Base-by-base conservation (phyloP, 2,113 vertebrate genomes). In the Vidua chalybeata region DNA sequence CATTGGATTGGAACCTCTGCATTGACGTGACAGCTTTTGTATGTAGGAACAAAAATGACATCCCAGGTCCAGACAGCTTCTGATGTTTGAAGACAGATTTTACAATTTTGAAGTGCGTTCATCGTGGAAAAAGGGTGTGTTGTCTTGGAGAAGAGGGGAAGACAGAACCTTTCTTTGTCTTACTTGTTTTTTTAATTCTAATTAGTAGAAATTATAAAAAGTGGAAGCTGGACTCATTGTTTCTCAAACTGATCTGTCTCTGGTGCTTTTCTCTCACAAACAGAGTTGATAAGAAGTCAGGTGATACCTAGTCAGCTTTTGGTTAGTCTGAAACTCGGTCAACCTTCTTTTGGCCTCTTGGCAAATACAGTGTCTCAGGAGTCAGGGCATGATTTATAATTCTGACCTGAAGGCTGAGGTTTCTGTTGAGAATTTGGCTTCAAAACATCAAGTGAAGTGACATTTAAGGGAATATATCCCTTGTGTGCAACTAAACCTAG, bases 171-270 rank as follows among this genome's bases (percentile, higher is more conserved):
- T 46, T 52, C 66, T 55, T 64, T 79, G 41, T 31, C 59, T 72
- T 77, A 35, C 26, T 87, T 80, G n/a, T 7, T 86, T 90, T 90
- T 93, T 90, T 75, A 63, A 90, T 88, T 81, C 24, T 52, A 71
- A 37, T 26, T 56, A 15, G 24, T 84, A 24, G 26, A 75, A 75
- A 67, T 85, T 58, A 49, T 24, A 75, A 35, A 43, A 89, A 67
- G n/a, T 75, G 74, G 69, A 84, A 90, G 62, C 58, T 92, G 93
- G 93, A 84, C 52, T 91, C 56, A 59, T n/a, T 89, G 43, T 78
- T 94, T 82, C 56, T 89, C 45, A 31, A 91, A 31, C 39, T 66
- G 54, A 63, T 18, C 39, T 78, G 80, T 71, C 41, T 74, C 27
- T 58, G 22, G 22, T 79, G 48, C 55, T 84, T 71, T 90, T 93